Evolutionary conservation across 2,888 invertebrate species (phyloP).

Genomic region (Temnothorax rugatulus): DNA sequence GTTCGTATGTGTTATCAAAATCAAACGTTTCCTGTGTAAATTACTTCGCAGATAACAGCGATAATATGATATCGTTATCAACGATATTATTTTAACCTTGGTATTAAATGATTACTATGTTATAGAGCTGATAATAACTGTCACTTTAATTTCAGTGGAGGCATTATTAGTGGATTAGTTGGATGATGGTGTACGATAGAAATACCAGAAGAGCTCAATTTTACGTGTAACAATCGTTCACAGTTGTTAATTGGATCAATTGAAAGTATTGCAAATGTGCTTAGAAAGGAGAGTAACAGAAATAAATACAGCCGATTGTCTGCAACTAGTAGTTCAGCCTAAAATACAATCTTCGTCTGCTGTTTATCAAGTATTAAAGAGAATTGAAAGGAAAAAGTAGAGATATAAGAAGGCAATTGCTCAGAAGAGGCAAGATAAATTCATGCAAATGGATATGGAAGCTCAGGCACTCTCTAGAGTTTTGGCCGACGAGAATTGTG

Average conservation of each 20-base stretch:
- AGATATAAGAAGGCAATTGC: constrained; percentile 70
- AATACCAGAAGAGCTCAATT: constrained; percentile 78
- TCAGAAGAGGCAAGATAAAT: constrained; percentile 70
- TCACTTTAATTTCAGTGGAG: constrained; percentile 88
- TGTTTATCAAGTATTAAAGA: not conserved
- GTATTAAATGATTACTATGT: no score
- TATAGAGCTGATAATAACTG: not conserved
- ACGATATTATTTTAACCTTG: no score
- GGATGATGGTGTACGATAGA: constrained; percentile 79
- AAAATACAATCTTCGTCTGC: not conserved
- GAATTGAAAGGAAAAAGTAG: constrained; percentile 75
- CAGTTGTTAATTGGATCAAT: constrained; percentile 80
- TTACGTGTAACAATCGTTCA: constrained; percentile 77
- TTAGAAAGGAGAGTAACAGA: constrained; percentile 83
- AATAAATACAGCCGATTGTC: constrained; percentile 10
- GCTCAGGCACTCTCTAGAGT: constrained; percentile 59
- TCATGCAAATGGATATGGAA: constrained; percentile 74
- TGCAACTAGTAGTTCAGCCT: not conserved
- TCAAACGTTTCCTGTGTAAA: not conserved
- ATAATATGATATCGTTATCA: no score
- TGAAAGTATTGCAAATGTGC: constrained; percentile 85
- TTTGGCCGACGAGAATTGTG: constrained; percentile 28
- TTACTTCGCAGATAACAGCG: no score
- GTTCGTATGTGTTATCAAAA: not conserved
- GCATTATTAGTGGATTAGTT: constrained; percentile 90